A percentile compares a stretch with the other conserved stretches of the same genome.
These are phyloP conservation scores for Salarias fasciatus DNA, from an alignment of 2,797 vertebrate species.

Conservation along the genomic window DNA sequence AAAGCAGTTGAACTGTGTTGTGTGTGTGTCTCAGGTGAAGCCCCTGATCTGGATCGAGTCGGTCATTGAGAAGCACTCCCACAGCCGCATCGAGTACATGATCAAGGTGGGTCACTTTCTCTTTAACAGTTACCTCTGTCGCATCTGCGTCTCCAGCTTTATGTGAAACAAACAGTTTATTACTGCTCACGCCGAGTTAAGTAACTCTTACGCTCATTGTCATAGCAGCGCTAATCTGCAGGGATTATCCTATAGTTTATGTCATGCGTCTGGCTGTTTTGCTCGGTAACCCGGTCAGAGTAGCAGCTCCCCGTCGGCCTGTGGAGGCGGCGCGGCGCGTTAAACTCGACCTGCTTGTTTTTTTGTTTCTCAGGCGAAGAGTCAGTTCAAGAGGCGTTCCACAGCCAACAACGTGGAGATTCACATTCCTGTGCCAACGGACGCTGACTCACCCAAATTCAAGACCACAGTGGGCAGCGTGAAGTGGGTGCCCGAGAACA, in stretches of 20 bases:
- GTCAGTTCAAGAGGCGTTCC: slow-evolving; percentile 96
- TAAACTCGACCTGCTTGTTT: slow-evolving; percentile 49
- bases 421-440: slow-evolving; percentile 98
- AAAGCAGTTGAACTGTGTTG: not conserved
- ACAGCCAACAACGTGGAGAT: slow-evolving; percentile 99
- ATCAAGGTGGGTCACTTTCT: slow-evolving; percentile 88
- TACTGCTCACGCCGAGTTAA: not conserved
- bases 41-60: slow-evolving; percentile 99
- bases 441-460: slow-evolving; percentile 98
- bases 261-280: slow-evolving; percentile 10
- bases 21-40: slow-evolving; percentile 86
- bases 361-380: slow-evolving; percentile 88
- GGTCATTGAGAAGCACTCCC: slow-evolving; percentile 99
- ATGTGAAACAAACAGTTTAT: too few relatives aligned
- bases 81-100: slow-evolving; percentile 99
- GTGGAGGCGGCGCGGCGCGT: slow-evolving; percentile 1
- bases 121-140: not conserved
- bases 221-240: not conserved
- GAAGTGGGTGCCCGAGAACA: slow-evolving; percentile 99
- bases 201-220: not conserved
- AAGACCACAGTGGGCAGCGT: slow-evolving; percentile 98
- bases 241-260: not conserved
- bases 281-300: not conserved
- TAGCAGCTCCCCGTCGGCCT: not conserved
- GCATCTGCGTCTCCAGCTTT: not conserved